Evolutionary conservation across 2,113 vertebrate species (phyloP).

Genomic region (Pelodiscus sinensis): DNA sequence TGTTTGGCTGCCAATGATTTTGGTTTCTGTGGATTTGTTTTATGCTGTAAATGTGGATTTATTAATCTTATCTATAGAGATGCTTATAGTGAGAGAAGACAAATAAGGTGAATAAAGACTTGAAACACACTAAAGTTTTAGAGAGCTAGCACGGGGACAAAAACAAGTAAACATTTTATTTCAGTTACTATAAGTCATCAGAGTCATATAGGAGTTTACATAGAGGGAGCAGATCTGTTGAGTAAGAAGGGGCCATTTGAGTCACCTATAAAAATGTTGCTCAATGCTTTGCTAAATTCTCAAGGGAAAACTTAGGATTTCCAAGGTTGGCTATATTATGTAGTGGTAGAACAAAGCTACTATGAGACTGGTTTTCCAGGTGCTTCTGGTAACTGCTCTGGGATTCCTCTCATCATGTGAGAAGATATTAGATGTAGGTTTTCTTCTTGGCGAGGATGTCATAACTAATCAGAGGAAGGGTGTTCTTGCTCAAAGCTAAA

Average conservation of each 20-base stretch:
- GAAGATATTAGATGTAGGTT: background rate
- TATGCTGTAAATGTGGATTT: background rate
- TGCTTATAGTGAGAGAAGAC: background rate
- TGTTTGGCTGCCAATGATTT: background rate
- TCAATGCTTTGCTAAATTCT: constrained; percentile 23
- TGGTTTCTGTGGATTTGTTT: background rate
- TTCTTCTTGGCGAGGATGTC: background rate
- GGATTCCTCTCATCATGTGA: background rate
- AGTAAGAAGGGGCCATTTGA: background rate
- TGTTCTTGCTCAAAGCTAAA: constrained; percentile 16
- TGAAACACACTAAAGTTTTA: background rate
- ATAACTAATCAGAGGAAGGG: constrained; percentile 9
- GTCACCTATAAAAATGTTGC: rapidly evolving
- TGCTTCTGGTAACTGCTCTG: too few relatives aligned
- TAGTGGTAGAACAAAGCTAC: too few relatives aligned
- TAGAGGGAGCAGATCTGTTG: background rate
- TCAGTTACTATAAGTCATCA: background rate
- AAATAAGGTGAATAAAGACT: background rate
- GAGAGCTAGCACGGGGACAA: background rate
- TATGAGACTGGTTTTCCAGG: too few relatives aligned
- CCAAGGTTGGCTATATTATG: too few relatives aligned
- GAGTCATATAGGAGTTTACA: background rate
- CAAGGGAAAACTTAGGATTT: background rate
- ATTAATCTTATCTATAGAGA: background rate
- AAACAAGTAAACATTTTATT: background rate